Evolutionary conservation across 2,113 vertebrate species (phyloP), one percentile per base, ranked within the genome.

Genomic region (Anser brachyrhynchus): DNA sequence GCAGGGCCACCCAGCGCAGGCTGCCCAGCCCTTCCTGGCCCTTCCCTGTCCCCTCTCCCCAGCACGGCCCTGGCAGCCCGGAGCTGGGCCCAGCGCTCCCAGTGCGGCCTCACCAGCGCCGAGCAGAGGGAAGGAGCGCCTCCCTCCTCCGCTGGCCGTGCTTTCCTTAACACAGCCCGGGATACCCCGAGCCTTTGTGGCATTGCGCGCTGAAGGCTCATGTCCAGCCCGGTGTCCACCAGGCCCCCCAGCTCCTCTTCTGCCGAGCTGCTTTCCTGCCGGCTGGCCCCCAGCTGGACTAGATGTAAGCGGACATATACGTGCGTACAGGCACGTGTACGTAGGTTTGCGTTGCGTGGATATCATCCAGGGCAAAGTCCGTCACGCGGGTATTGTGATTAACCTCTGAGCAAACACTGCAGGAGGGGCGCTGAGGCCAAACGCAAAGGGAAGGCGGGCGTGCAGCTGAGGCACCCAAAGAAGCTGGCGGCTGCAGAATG

Each of bases 231-330:
- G 10, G 37, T 11, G 7, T 64, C 61, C 61, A 11, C 15, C 61
- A 28, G 61, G 35, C 17, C 21, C 21, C 13, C 22, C 5, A 35
- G n/a, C 23, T 23, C n/a, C 25, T 54, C 16, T 25, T 37, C 59
- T 37, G 59, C n/a, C 25, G 18, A 39, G 61, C 10, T 18, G 15
- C 37, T 64, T 39, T 28, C 35, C 61, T 39, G 61, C 25, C 26
- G 37, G 25, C n/a, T 64, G 37, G 15, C 37, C 61, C 25, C 25
- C 23, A 23, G 51, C 51, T 12, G 46, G 46, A 22, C 8, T 2
- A 3, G 10, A 16, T 20, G 46, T 4, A 8, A 35, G 5, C 3
- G 26, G 54, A 35, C 0, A 19, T 0, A 9, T 0, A 25, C 16
- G 43, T 54, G 19, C 9, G 22, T 31, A 28, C 14, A 46, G 66